phyloP scores from a whole-genome alignment of 1,140 invertebrate species.

The Drosophila kepulauana region DNA sequence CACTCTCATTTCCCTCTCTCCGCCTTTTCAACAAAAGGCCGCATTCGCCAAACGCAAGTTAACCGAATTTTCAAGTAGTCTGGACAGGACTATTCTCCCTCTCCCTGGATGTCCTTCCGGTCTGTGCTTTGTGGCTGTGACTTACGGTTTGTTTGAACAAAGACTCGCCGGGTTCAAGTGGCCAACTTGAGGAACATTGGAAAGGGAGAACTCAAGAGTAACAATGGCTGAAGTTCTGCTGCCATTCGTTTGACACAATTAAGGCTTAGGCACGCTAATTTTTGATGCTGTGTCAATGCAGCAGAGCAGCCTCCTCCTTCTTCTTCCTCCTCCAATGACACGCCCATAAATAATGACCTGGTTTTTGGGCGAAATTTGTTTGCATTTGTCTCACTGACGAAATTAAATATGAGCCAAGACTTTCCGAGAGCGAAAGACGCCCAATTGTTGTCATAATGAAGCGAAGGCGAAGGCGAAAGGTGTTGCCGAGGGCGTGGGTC shows the following conservation, averaged over 20 bases:
- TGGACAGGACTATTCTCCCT: neutral
- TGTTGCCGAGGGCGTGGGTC: constrained; percentile 45
- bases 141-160: constrained; percentile 67
- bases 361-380: constrained; percentile 35
- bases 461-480: constrained; percentile 31
- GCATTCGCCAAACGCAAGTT: constrained; percentile 21
- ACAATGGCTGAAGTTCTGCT: constrained; percentile 23
- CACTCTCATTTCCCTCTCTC: neutral
- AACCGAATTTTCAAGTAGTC: constrained; percentile 58
- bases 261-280: constrained; percentile 69
- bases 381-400: constrained; percentile 46
- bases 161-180: constrained; percentile 43
- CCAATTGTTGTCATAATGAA: constrained; percentile 38
- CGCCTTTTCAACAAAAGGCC: constrained; percentile 29
- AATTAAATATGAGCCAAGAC: constrained; percentile 59
- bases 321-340: constrained; percentile 9
- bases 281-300: constrained; percentile 61
- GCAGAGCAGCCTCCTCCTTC: neutral
- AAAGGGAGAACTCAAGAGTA: constrained; percentile 1
- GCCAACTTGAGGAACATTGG: constrained; percentile 29
- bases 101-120: constrained; percentile 29
- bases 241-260: constrained; percentile 52
- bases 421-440: neutral
- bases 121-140: constrained; percentile 55
- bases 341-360: constrained; percentile 55